Conservation (phyloP, 1,140 invertebrate species). For the Mactra quadrangularis region DNA sequence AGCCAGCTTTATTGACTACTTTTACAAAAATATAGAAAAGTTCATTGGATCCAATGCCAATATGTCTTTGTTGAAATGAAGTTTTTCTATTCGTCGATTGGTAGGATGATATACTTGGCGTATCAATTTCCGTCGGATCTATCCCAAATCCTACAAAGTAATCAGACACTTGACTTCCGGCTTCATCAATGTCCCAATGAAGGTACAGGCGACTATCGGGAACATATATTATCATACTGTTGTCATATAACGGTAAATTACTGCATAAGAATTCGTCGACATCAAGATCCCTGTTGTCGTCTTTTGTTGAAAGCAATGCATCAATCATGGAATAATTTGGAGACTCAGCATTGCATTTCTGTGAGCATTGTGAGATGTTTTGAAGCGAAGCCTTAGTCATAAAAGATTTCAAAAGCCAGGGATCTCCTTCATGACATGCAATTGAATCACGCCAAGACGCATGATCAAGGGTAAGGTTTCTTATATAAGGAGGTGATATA, state of each 20-base stretch:
- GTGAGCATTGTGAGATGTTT: conserved; percentile 20
- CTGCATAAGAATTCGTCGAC: conserved; percentile 36
- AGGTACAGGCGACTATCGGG: conserved; percentile 58
- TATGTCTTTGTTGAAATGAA: conserved; percentile 26
- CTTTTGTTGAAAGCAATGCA: conserved; percentile 14
- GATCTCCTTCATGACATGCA: conserved; percentile 44
- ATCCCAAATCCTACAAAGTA: conserved; percentile 56
- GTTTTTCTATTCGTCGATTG: conserved; percentile 6
- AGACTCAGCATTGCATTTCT: neutral
- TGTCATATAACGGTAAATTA: neutral
- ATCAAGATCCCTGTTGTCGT: neutral
- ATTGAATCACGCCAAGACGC: conserved; percentile 21
- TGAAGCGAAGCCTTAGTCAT: conserved; percentile 40
- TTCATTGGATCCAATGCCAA: conserved; percentile 56
- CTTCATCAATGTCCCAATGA: conserved; percentile 47
- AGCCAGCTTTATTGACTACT: conserved; percentile 65
- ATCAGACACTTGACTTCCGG: conserved; percentile 61
- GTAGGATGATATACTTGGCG: conserved; percentile 45
- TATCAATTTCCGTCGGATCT: conserved; percentile 17
- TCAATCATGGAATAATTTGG: neutral
- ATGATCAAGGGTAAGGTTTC: conserved; percentile 44
- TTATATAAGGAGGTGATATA: conserved; percentile 20
- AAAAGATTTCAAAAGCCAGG: conserved; percentile 61
- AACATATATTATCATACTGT: conserved; percentile 47
- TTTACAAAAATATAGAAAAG: conserved; percentile 68